A percentile compares a stretch with the other conserved stretches of the same genome.
Evolutionary conservation across 2,113 vertebrate species (phyloP).

Genomic region (Helogale parvula): DNA sequence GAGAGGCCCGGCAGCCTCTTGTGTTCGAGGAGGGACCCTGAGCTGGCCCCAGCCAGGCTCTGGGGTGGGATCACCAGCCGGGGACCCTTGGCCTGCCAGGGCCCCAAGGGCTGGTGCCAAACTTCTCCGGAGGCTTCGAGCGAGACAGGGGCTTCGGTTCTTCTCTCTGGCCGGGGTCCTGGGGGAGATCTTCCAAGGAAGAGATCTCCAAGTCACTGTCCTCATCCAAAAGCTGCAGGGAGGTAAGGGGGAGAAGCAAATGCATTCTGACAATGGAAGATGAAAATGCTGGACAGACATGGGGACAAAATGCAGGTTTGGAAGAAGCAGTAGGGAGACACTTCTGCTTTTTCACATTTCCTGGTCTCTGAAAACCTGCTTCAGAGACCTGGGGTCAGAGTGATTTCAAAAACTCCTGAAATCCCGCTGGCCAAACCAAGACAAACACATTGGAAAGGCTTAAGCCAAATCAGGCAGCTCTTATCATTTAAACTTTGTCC

Average conservation of each 20-base stretch:
- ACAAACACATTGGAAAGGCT: not conserved
- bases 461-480: not conserved
- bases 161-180: slow-evolving; percentile 51
- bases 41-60: not conserved
- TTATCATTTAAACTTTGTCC: not conserved
- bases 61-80: slow-evolving; percentile 67
- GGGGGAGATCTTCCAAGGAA: slow-evolving; percentile 81
- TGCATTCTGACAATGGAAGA: not conserved
- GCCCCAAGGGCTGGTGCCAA: slow-evolving; percentile 75
- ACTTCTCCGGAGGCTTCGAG: slow-evolving; percentile 13
- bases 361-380: not conserved
- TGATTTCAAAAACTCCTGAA: not conserved
- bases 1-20: not conserved
- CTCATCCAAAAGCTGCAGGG: slow-evolving; percentile 74
- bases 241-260: not conserved
- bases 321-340: not conserved
- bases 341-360: not conserved
- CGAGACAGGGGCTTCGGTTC: slow-evolving; percentile 2
- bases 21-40: rapidly evolving
- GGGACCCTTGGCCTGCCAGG: slow-evolving; percentile 58
- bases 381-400: not conserved
- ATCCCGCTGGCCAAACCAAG: not conserved
- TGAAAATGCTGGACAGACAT: not conserved
- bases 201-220: slow-evolving; percentile 83
- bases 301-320: not conserved